Percentiles rank a stretch among this genome's conserved stretches.
These are phyloP conservation scores for Ptilonorhynchus violaceus DNA, from an alignment of 2,113 vertebrate species.

Conservation along the genomic window DNA sequence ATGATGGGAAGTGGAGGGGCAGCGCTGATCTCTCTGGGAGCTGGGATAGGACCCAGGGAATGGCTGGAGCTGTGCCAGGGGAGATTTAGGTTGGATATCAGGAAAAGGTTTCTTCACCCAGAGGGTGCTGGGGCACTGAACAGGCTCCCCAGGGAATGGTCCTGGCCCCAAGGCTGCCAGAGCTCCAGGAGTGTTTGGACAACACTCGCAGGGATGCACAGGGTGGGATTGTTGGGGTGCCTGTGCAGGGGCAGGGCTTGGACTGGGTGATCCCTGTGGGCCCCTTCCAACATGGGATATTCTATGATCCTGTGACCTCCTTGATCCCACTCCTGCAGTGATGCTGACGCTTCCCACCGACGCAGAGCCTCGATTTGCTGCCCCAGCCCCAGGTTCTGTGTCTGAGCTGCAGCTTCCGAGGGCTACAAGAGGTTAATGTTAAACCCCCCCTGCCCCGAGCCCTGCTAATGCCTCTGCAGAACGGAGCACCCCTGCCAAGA, in stretches of 20 bases:
- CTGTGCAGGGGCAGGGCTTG: background rate
- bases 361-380: rapidly evolving
- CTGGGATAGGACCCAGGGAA: background rate
- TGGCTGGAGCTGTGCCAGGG: background rate
- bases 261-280: rapidly evolving
- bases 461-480: background rate
- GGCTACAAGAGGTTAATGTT: conserved; percentile 16
- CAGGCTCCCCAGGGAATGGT: background rate
- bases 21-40: rapidly evolving
- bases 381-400: background rate
- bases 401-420: background rate
- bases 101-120: background rate
- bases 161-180: background rate
- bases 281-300: rapidly evolving
- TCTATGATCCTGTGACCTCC: rapidly evolving
- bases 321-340: rapidly evolving
- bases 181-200: background rate
- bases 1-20: rapidly evolving
- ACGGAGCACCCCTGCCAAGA: conserved; percentile 42
- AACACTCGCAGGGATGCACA: rapidly evolving
- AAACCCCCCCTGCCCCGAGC: background rate
- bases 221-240: background rate
- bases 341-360: rapidly evolving
- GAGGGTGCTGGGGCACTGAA: background rate
- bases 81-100: rapidly evolving